Percentiles rank a stretch among this genome's conserved stretches.
These are phyloP conservation scores for Pelagia noctiluca DNA, from an alignment of 30 jellyfish, hydroid and myxozoan species.

Conservation along the genomic window DNA sequence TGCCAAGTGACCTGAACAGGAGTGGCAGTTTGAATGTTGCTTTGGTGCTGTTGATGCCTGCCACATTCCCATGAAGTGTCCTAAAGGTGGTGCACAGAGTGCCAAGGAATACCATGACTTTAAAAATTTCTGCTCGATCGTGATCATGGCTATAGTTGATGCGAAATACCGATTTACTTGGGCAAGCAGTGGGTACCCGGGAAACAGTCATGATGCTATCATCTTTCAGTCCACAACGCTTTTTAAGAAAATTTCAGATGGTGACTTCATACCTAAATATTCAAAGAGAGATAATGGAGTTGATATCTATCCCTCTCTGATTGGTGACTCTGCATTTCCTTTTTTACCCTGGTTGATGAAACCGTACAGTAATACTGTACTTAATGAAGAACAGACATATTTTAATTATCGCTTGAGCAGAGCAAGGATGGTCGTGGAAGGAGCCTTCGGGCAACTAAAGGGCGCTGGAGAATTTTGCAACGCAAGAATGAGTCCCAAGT, in stretches of 20 bases:
- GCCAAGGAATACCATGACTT: slow-evolving; percentile 58
- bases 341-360: slow-evolving; percentile 35
- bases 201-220: no score
- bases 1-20: slow-evolving; percentile 30
- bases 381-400: slow-evolving; percentile 23
- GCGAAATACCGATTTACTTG: slow-evolving; percentile 63
- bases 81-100: slow-evolving; percentile 69
- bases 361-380: no score
- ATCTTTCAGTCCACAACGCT: slow-evolving; percentile 51
- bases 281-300: slow-evolving; percentile 19
- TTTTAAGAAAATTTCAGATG: neutral
- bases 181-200: slow-evolving; percentile 59
- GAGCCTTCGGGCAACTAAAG: slow-evolving; percentile 58
- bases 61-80: slow-evolving; percentile 64
- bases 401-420: no score
- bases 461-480: slow-evolving; percentile 56
- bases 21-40: slow-evolving; percentile 61
- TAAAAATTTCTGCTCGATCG: slow-evolving; percentile 43
- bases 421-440: no score
- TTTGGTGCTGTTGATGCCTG: slow-evolving; percentile 75
- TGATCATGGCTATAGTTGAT: slow-evolving; percentile 58
- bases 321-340: slow-evolving; percentile 69
- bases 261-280: slow-evolving; percentile 32
- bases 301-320: slow-evolving; percentile 12
- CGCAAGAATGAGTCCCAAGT: slow-evolving; percentile 35